phyloP scores from a whole-genome alignment of 2,113 vertebrate genomes.

The Pavo muticus region DNA sequence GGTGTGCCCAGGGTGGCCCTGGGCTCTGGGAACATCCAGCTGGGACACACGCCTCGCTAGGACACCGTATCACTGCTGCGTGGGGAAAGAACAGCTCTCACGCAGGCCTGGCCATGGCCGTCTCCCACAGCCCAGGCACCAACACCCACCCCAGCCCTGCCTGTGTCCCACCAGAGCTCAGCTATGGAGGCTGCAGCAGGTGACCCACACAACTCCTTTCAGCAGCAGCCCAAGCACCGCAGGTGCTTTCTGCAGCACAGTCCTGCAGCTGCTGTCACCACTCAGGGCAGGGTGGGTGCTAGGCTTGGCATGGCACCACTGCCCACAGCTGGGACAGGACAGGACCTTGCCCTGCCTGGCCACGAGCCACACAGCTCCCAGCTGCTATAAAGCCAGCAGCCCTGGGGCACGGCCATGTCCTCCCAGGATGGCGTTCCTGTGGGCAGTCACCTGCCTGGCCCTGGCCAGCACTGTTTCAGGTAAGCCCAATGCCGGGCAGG shows the following conservation, averaged over 20 bases:
- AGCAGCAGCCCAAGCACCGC: background rate
- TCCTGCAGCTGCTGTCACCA: background rate
- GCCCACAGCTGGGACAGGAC: background rate
- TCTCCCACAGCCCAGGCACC: background rate
- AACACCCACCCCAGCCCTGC: too few species aligned
- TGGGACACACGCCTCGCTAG: accelerated
- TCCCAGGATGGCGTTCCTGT: background rate
- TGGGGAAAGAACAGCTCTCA: background rate
- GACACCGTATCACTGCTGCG: background rate
- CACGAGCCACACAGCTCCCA: background rate
- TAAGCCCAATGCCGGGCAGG: background rate
- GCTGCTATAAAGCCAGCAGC: background rate
- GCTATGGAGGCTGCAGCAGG: background rate
- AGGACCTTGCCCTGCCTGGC: background rate
- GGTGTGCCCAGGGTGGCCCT: background rate
- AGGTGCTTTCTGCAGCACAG: background rate
- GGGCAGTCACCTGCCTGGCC: conserved; percentile 10
- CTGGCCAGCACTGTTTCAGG: background rate
- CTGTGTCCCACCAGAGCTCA: background rate
- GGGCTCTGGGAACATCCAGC: background rate
- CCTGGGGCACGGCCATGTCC: accelerated
- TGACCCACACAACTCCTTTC: background rate
- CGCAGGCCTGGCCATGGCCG: accelerated
- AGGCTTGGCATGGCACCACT: accelerated
- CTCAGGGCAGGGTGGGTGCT: background rate